Conservation (phyloP, 2,113 vertebrate species). For the Rhinolophus sinicus region DNA sequence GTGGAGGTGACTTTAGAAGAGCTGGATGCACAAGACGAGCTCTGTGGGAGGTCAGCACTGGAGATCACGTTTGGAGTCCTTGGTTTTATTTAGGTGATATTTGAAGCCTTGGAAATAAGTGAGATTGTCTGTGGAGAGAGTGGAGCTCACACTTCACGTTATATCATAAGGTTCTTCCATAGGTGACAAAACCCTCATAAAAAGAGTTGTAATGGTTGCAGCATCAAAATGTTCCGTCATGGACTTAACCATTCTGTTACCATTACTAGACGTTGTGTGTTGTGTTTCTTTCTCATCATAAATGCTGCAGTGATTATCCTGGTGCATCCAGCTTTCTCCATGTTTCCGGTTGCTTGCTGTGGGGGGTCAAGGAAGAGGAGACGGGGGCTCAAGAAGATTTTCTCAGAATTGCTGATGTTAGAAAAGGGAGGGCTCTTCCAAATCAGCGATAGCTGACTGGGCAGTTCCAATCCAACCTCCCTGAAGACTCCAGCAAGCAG, state of each 20-base stretch:
- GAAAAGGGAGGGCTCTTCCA: not conserved
- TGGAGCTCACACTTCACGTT: not conserved
- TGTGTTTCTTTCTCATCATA: not conserved
- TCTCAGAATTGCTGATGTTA: not conserved
- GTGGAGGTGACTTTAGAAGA: not conserved
- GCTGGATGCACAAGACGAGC: not conserved
- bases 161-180: not conserved
- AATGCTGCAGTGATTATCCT: not conserved
- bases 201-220: not conserved
- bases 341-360: rapidly evolving
- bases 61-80: rapidly evolving
- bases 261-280: no score
- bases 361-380: not conserved
- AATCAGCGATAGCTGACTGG: not conserved
- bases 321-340: no score
- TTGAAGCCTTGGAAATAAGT: not conserved
- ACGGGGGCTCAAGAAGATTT: not conserved
- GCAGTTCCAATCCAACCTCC: not conserved
- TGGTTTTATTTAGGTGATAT: no score
- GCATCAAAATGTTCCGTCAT: not conserved
- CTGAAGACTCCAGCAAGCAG: not conserved
- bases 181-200: not conserved
- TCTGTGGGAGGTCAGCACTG: not conserved
- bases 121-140: not conserved
- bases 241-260: no score